Conservation (phyloP, 2,113 vertebrate genomes). For the Puffinus mauretanicus region DNA sequence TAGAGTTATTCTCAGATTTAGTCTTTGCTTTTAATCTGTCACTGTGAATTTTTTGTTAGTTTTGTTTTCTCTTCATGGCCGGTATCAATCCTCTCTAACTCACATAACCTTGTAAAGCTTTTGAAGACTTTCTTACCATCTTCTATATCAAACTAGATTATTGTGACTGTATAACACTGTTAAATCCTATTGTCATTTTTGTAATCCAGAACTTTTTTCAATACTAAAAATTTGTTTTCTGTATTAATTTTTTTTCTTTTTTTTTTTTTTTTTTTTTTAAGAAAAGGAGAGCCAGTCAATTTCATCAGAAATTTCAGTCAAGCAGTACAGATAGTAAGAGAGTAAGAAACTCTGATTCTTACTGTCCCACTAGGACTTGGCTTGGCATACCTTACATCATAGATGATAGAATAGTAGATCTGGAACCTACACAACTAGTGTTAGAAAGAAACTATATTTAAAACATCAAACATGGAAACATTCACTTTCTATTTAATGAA, state of each 20-base stretch:
- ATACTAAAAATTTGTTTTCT: not conserved
- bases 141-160: not conserved
- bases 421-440: not conserved
- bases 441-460: not conserved
- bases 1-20: constrained; percentile 14
- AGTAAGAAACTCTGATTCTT: not conserved
- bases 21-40: not conserved
- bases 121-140: not conserved
- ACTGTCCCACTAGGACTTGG: not conserved
- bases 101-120: not conserved
- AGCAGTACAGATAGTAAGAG: not conserved
- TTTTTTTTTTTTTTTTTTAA: not conserved
- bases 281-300: fast-evolving
- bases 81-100: not conserved
- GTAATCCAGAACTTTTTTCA: not conserved
- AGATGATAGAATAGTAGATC: not conserved
- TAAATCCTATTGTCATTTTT: not conserved
- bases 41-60: constrained; percentile 1
- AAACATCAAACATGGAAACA: not conserved
- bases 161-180: not conserved
- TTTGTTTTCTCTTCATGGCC: not conserved
- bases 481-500: not conserved
- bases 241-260: not conserved
- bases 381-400: not conserved
- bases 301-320: not conserved